Base-by-base conservation (phyloP, 2,888 invertebrate genomes). In the Proisotoma minuta region DNA sequence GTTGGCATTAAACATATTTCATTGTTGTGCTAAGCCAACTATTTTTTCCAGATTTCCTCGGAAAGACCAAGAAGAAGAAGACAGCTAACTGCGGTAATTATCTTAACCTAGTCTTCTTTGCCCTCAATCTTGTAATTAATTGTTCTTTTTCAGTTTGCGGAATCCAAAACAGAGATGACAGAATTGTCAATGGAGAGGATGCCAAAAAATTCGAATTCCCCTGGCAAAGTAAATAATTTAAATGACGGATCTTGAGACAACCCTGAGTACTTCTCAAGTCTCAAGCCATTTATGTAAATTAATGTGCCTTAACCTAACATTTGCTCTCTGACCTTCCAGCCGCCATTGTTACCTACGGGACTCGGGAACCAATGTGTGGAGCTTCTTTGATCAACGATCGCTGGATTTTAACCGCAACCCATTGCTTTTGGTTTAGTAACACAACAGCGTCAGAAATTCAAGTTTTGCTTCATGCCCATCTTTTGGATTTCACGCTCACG, bases 121-220 rank as follows among this genome's bases (percentile, higher is more conserved):
- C n/a, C 47, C 5, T n/a, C 20, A 47, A 48, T 26, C 15, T 15
- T 15, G 15, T 34, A 10, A 10, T 34, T 15, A 8, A 34, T 10
- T 15, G 34, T 34, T 15, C 3, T 8, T 48, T 26, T 26, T 18
- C 20, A 68, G 68, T 63, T 27, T 69, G 69, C 39, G 69, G 69
- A 15, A 12, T 65, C 2, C 59, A 59, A 22, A 23, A 63, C n/a
- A 24, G 47, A 23, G 28, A 52, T 34, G 64, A 63, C 26, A 18
- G 68, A 20, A 66, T 69, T 26, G 66, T 69, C 1, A 43, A 40
- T 34, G 68, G 68, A 1, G 62, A 57, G 34, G 43, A 64, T 49
- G 59, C 66, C 2, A 47, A 49, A 18, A 34, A 51, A 57, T 58
- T 54, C 28, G 69, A 69, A 65, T 69, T 65, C 48, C 69, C 69